Evolutionary conservation across 2,797 vertebrate genomes (phyloP).

Genomic region (Cercopithecus petaurista): DNA sequence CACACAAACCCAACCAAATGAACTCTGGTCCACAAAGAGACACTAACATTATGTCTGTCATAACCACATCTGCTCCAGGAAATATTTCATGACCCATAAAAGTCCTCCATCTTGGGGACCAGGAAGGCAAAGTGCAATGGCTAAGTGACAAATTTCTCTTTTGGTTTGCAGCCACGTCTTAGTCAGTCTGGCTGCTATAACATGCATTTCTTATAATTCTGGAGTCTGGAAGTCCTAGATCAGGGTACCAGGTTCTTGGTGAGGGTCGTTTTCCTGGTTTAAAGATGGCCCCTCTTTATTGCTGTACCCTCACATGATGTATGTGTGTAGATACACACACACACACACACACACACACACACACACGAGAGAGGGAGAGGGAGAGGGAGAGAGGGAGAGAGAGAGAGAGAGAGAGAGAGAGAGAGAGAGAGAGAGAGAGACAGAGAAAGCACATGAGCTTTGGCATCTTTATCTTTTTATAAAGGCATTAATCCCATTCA

Average conservation of each 20-base stretch:
- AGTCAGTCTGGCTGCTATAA: neutral
- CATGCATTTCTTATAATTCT: neutral
- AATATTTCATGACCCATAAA: neutral
- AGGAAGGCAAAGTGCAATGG: neutral
- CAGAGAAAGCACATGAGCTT: fast-evolving
- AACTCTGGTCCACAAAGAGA: neutral
- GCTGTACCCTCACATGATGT: neutral
- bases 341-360: neutral
- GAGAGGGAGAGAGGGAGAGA: no score
- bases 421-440: fast-evolving
- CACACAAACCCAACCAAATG: neutral
- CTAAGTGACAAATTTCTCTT: neutral
- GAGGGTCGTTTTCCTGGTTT: neutral
- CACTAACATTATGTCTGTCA: neutral
- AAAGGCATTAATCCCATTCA: neutral
- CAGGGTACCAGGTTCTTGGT: neutral
- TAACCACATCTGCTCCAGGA: neutral
- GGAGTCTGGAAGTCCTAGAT: neutral
- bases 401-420: fast-evolving
- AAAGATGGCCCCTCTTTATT: neutral
- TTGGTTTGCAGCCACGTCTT: neutral
- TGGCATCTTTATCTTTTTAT: neutral
- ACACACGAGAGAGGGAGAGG: no score
- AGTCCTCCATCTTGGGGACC: neutral
- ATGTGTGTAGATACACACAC: neutral